phyloP scores from a whole-genome alignment of 2,113 vertebrate genomes.

The Rhizomys pruinosus region DNA sequence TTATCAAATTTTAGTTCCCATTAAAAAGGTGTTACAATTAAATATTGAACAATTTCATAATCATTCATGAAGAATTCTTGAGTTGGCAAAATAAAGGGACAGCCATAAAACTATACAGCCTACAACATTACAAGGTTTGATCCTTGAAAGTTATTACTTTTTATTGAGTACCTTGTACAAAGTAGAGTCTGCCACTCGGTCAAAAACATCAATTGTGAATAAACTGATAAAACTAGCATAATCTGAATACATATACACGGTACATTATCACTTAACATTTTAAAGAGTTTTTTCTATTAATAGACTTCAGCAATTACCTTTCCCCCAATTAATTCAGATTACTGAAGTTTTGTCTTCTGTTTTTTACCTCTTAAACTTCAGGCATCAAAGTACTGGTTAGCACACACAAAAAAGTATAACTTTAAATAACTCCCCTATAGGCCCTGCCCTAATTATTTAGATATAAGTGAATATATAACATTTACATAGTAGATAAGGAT shows the following conservation, averaged over 20 bases:
- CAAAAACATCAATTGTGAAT: background rate
- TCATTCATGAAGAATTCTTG: slow-evolving; percentile 34
- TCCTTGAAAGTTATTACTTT: background rate
- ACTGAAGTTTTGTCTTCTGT: slow-evolving; percentile 37
- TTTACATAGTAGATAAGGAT: slow-evolving; percentile 13
- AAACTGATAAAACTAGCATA: slow-evolving; percentile 2
- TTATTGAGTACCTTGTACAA: background rate
- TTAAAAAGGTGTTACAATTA: slow-evolving; percentile 45
- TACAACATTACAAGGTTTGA: background rate
- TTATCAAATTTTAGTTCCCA: slow-evolving; percentile 40
- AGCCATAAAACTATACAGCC: slow-evolving; percentile 12
- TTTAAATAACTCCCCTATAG: slow-evolving; percentile 47
- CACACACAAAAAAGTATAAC: background rate
- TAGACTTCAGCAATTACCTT: slow-evolving; percentile 34
- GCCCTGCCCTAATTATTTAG: slow-evolving; percentile 32
- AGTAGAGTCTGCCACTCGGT: slow-evolving; percentile 3
- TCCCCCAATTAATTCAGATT: slow-evolving; percentile 20
- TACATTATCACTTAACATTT: slow-evolving; percentile 24
- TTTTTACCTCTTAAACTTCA: slow-evolving; percentile 41
- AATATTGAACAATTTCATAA: slow-evolving; percentile 43
- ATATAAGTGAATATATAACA: background rate
- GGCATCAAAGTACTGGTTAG: background rate
- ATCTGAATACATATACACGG: background rate
- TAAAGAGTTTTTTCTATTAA: background rate
- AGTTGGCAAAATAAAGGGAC: slow-evolving; percentile 18